These are phyloP conservation scores for Clunio marinus DNA, from an alignment of 2,888 invertebrate genomes.

Conservation along the genomic window DNA sequence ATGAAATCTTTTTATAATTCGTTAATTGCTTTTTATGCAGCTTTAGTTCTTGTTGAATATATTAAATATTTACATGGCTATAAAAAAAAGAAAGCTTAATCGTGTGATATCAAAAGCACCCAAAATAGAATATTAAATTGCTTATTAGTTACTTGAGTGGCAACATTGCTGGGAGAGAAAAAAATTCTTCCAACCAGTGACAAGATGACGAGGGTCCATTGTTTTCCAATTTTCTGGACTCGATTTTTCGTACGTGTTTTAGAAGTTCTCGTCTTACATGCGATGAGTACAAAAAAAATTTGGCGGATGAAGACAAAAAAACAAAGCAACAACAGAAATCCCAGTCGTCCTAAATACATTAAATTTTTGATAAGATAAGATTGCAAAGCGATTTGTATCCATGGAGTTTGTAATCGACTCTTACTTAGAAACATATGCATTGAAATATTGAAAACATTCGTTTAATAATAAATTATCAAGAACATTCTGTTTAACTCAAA, in stretches of 20 bases:
- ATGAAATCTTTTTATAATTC: slow-evolving; percentile 24
- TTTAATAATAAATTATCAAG: no score
- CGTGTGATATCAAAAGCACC: no score
- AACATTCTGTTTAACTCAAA: no score
- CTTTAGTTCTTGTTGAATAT: not conserved
- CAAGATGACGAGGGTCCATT: slow-evolving; percentile 21
- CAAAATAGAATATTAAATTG: not conserved
- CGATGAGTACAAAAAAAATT: no score
- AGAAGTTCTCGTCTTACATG: not conserved
- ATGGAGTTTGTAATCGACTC: no score
- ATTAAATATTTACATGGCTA: not conserved
- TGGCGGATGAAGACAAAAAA: no score
- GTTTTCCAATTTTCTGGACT: not conserved
- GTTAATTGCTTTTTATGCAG: slow-evolving; percentile 26
- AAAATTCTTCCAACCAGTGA: not conserved
- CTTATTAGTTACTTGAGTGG: not conserved
- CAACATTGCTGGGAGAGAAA: not conserved
- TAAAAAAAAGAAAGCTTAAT: not conserved
- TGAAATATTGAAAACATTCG: no score
- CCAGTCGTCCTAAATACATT: not conserved
- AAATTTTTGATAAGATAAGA: no score
- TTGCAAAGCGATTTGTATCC: no score
- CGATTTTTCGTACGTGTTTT: not conserved
- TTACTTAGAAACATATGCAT: no score
- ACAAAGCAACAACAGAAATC: no score